A percentile compares a stretch with the other conserved stretches of the same genome.
These are phyloP conservation scores for Carassius auratus DNA, from an alignment of 2,113 vertebrate species.

Conservation along the genomic window DNA sequence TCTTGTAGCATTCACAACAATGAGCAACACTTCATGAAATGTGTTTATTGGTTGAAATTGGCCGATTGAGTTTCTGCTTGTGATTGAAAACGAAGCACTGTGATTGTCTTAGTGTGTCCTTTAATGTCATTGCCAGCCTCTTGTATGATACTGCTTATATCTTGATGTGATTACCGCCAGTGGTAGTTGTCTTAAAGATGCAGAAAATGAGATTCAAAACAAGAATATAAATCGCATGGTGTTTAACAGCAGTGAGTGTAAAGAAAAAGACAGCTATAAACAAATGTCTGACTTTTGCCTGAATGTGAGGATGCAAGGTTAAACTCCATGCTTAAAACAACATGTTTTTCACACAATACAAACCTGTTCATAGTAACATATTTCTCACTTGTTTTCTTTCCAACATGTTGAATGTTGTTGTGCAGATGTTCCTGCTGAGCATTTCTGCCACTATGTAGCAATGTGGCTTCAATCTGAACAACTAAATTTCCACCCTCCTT, in stretches of 20 bases:
- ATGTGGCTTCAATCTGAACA: conserved; percentile 6
- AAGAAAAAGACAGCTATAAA: neutral
- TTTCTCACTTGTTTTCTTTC: neutral
- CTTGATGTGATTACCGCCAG: conserved; percentile 53
- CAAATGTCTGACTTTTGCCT: neutral
- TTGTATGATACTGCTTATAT: conserved; percentile 45
- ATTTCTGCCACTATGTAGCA: too few relatives aligned
- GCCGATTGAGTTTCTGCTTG: conserved; percentile 10
- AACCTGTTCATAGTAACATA: neutral
- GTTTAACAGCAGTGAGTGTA: conserved; percentile 18
- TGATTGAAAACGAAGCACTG: conserved; percentile 19
- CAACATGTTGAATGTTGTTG: neutral
- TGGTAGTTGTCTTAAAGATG: conserved; percentile 18
- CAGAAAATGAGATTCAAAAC: conserved; percentile 53
- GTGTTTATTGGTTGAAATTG: conserved; percentile 29
- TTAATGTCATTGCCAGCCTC: conserved; percentile 53
- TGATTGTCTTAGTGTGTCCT: conserved; percentile 38
- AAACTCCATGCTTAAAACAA: neutral
- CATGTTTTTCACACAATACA: neutral
- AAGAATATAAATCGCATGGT: conserved; percentile 39
- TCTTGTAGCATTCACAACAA: neutral
- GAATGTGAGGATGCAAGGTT: neutral
- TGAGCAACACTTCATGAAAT: neutral
- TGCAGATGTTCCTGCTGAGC: neutral
- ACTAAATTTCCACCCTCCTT: conserved; percentile 22